Base-by-base conservation (phyloP, 2,888 invertebrate species). In the Acronicta psi region DNA sequence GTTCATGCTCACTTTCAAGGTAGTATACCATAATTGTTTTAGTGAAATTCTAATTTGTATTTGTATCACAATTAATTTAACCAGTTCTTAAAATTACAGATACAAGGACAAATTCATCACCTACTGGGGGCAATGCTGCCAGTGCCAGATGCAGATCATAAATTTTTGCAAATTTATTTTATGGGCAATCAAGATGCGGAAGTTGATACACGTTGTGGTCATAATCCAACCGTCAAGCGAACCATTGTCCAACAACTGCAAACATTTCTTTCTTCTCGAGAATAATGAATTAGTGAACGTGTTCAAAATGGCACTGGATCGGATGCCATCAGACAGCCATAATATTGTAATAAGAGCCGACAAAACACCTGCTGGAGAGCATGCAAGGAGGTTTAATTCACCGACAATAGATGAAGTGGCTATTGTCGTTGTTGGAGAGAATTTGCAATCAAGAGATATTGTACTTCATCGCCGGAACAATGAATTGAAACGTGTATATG, bases 1-100 rank as follows among this genome's bases (percentile, higher is more conserved):
- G 59, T 76, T 77, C 43, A 79, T 76, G 69, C 77, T 79, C 14
- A 79, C 77, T 74, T 79, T 79, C 62, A 79, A 66, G 45, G 64
- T 64, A 57, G 2, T 37, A 16, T n/a, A 37, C 16, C 6, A 16
- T 4, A 37, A 6, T 37, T 3, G 2, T 37, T 37, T 49, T 37
- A 29, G 14, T 16, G 13, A 34, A 2, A 51, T 23, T 23, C 37
- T n/a, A 23, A 37, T 46, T 34, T 44, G 34, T 34, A 34, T 10
- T 44, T 44, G 11, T 44, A 44, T 44, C 31, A 17, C 11, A 44
- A 44, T 17, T 29, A 31, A 44, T 44, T 31, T 17, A 37, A 46
- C 14, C 8, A 20, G 5, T 7, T 46, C 11, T 14, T 37, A 36
- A 3, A 41, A 31, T 54, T 59, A 10, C 50, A 63, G 58, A 59